Percentiles rank a stretch among this genome's conserved stretches.
phyloP scores from a whole-genome alignment of 2,113 vertebrate species.

The Clarias magur region DNA sequence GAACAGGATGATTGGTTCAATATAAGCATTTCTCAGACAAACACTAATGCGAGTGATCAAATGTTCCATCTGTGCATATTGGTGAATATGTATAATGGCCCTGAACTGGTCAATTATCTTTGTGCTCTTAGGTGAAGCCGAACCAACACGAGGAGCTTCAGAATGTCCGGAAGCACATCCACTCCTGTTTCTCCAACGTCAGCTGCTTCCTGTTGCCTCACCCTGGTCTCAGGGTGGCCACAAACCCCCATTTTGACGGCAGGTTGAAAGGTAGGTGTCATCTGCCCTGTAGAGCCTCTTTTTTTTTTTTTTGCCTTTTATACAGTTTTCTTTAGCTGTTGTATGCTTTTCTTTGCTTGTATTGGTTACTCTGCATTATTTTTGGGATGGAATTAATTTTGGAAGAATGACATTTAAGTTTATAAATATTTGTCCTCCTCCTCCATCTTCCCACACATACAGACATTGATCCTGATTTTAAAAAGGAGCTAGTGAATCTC shows the following conservation, averaged over 20 bases:
- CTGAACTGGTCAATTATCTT: neutral
- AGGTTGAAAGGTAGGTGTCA: slow-evolving; percentile 67
- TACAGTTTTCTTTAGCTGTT: neutral
- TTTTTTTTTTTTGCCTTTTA: neutral
- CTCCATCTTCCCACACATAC: neutral
- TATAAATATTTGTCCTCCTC: neutral
- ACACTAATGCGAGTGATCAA: neutral
- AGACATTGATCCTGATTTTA: slow-evolving; percentile 94
- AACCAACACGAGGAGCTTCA: slow-evolving; percentile 90
- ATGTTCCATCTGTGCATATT: neutral
- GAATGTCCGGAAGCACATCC: slow-evolving; percentile 88
- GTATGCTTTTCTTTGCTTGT: neutral
- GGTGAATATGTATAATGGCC: neutral
- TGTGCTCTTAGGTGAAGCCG: slow-evolving; percentile 77
- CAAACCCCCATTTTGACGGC: slow-evolving; percentile 85
- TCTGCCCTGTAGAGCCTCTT: neutral
- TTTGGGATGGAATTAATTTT: neutral
- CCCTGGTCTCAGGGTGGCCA: slow-evolving; percentile 87
- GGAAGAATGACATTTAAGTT: neutral
- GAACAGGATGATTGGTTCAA: neutral
- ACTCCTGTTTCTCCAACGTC: slow-evolving; percentile 86
- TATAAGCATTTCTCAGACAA: neutral
- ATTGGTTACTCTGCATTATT: neutral
- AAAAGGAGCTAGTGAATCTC: slow-evolving; percentile 81
- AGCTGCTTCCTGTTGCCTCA: slow-evolving; percentile 87